These are phyloP conservation scores for Globia sparganii DNA, from an alignment of 2,888 invertebrate species.

Conservation along the genomic window DNA sequence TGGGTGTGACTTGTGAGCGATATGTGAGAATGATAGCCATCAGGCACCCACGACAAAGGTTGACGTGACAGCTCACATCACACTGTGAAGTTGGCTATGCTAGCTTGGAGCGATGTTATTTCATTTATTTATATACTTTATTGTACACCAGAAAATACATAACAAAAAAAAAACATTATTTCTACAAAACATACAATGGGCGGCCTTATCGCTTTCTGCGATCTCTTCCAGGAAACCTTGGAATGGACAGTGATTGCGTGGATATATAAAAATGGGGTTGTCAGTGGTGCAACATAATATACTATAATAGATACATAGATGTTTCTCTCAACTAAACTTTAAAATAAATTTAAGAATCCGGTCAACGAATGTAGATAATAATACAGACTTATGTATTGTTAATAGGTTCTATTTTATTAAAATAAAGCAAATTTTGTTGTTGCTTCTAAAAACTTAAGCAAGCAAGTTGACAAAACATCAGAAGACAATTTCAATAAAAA, in stretches of 20 bases:
- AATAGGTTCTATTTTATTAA: not conserved
- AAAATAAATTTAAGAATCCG: not conserved
- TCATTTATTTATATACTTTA: too few relatives aligned
- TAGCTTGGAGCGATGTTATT: not conserved
- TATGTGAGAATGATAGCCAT: slow-evolving; percentile 70
- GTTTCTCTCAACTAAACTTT: not conserved
- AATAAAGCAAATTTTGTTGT: slow-evolving; percentile 9
- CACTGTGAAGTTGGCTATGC: slow-evolving; percentile 7
- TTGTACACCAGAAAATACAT: too few relatives aligned
- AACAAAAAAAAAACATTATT: too few relatives aligned
- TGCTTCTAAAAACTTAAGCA: not conserved
- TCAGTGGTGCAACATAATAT: too few relatives aligned
- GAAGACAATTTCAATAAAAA: slow-evolving; percentile 18
- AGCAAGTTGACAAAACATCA: slow-evolving; percentile 4
- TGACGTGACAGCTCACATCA: slow-evolving; percentile 12
- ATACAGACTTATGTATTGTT: not conserved
- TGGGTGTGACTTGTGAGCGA: slow-evolving; percentile 75
- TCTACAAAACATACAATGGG: too few relatives aligned
- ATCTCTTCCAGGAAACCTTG: too few relatives aligned
- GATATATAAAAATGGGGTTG: too few relatives aligned
- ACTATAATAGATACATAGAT: too few relatives aligned
- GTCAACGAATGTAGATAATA: not conserved
- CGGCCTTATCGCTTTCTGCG: too few relatives aligned
- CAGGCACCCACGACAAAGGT: slow-evolving; percentile 66
- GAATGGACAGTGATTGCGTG: too few relatives aligned